These are phyloP conservation scores for Hypocryptadius cinnamomeus DNA, from an alignment of 2,113 vertebrate genomes.

Conservation along the genomic window DNA sequence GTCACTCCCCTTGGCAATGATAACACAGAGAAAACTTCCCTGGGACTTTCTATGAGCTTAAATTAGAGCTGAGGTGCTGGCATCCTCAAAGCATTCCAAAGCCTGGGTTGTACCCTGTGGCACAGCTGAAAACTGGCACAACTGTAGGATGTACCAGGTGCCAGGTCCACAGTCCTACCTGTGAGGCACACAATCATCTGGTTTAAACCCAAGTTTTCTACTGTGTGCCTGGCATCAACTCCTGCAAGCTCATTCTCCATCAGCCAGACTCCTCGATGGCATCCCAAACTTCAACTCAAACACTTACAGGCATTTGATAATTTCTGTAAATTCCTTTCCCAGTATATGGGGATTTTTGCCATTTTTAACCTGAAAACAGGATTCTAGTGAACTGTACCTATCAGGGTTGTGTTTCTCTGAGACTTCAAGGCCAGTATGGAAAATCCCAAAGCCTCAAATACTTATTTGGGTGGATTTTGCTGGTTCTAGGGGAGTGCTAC, in stretches of 20 bases:
- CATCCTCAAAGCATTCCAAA: neutral
- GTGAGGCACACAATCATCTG: neutral
- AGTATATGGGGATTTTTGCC: neutral
- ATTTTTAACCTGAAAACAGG: neutral
- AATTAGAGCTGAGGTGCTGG: slow-evolving; percentile 20
- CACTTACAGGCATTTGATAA: neutral
- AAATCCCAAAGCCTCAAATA: neutral
- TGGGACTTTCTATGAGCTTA: neutral
- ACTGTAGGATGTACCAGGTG: neutral
- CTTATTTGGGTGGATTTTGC: neutral
- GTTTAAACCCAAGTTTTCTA: neutral
- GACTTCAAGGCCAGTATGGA: neutral
- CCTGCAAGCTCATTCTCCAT: neutral
- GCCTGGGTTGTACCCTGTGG: neutral
- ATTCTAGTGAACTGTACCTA: neutral
- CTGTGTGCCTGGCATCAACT: neutral
- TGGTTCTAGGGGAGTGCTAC: neutral
- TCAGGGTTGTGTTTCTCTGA: neutral
- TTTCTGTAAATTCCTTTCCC: neutral
- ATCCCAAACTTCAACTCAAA: neutral
- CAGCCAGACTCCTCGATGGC: neutral
- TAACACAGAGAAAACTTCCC: neutral
- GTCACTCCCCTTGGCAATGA: neutral
- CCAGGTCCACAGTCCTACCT: neutral
- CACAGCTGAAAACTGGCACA: neutral